Base-by-base conservation (phyloP, 2,113 vertebrate species). In the Oreotragus oreotragus region DNA sequence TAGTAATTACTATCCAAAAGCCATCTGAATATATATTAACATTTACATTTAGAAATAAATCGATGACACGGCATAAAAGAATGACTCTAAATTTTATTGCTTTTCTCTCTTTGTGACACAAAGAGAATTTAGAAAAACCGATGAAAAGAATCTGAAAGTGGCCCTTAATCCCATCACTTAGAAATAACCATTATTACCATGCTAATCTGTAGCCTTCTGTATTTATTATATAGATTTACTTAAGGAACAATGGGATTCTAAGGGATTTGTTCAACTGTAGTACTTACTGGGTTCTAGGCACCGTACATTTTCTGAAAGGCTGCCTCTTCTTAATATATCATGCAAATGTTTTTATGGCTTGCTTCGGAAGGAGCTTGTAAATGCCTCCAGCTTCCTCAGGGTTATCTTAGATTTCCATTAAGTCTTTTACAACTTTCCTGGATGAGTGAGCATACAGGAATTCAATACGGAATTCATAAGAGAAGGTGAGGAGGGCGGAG, bases 401-500 rank as follows among this genome's bases (percentile, higher is more conserved):
- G 73, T 96, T 94, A 58, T 85, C 95, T 95, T 83, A 92, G 83
- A 64, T 93, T 91, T 90, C 92, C 94, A 94, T 97, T 90, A 96
- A 93, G 89, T 86, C 84, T 96, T 96, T 96, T 93, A 90, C 96
- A 96, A 51, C 89, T 94, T 96, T 91, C 83, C 94, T 89, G 73
- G 96, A 81, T 97, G 95, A 97, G 53, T 16, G 55, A 77, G 39
- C 76, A 6, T 36, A 23, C 55, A 84, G 92, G 96, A 97, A 60
- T 92, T 83, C 47, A 60, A n/a, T 89, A 55, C 39, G 60, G 90
- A 66, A 88, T 49, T 62, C 76, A 19, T 28, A 58, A 97, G 91
- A 43, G 86, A 84, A 55, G 51, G 55, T 47, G 21, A 93, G 33
- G 33, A 76, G 33, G 62, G 21, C 30, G 7, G 4, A 77, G 77